Evolutionary conservation across 2,888 invertebrate species (phyloP).

Genomic region (Gonocerus acuteangulatus): DNA sequence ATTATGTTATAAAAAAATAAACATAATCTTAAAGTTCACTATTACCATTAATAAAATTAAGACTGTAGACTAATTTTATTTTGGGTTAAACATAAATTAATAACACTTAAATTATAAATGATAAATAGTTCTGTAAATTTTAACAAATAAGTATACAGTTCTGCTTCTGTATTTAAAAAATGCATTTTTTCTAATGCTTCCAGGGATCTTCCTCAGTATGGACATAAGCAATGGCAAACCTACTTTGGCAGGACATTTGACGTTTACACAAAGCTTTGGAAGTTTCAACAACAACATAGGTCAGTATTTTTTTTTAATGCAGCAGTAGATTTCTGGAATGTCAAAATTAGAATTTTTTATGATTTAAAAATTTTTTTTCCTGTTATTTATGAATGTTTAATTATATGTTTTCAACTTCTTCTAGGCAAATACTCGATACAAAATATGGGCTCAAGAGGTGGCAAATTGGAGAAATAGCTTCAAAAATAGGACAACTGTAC

Average conservation of each 20-base stretch:
- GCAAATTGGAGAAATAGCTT: conserved; percentile 98
- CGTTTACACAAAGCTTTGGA: conserved; percentile 95
- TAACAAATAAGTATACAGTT: too few relatives aligned
- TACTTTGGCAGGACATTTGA: conserved; percentile 96
- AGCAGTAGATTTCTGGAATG: background rate
- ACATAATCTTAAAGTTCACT: too few relatives aligned
- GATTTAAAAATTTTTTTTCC: conserved; percentile 1
- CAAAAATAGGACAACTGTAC: conserved; percentile 96
- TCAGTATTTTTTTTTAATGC: background rate
- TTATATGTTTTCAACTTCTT: too few relatives aligned
- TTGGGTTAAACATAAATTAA: too few relatives aligned
- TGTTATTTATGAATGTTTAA: too few relatives aligned
- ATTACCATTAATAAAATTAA: too few relatives aligned
- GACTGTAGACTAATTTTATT: too few relatives aligned
- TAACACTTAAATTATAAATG: too few relatives aligned
- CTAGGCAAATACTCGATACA: conserved; percentile 69
- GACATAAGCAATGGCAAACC: conserved; percentile 95
- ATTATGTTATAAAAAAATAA: too few relatives aligned
- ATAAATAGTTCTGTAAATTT: too few relatives aligned
- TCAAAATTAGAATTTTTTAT: background rate
- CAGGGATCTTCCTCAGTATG: conserved; percentile 92
- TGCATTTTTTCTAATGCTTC: too few relatives aligned
- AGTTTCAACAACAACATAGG: conserved; percentile 94
- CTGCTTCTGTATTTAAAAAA: too few relatives aligned
- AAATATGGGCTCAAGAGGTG: conserved; percentile 93